Conservation (phyloP, 1,140 invertebrate species). For the Vanessa atalanta region DNA sequence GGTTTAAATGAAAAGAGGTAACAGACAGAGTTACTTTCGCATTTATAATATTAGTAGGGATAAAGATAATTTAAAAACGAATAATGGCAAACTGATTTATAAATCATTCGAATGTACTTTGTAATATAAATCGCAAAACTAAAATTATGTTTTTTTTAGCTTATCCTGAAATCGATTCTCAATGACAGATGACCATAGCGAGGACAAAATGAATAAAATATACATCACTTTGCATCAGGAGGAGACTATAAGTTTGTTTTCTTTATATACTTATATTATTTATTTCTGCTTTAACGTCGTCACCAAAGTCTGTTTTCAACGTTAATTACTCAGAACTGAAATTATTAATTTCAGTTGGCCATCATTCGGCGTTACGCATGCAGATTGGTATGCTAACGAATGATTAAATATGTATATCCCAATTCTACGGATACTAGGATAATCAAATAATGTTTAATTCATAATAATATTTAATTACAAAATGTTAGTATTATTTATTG, state of each 20-base stretch:
- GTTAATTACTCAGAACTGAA: conserved; percentile 74
- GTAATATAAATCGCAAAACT: neutral
- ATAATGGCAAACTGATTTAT: too few relatives aligned
- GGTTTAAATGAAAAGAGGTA: too few relatives aligned
- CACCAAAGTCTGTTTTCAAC: conserved; percentile 60
- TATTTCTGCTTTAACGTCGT: too few relatives aligned
- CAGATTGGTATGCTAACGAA: conserved; percentile 77
- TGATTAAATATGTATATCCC: conserved; percentile 72
- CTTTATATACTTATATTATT: too few relatives aligned
- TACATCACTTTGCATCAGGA: too few relatives aligned
- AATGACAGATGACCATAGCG: too few relatives aligned
- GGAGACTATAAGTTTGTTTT: too few relatives aligned
- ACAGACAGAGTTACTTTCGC: too few relatives aligned
- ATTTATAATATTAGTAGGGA: too few relatives aligned
- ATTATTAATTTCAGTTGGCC: conserved; percentile 74
- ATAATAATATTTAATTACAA: neutral
- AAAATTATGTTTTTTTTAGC: neutral
- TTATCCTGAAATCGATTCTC: conserved; percentile 12
- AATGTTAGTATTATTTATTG: neutral
- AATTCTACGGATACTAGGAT: conserved; percentile 29
- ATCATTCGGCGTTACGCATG: conserved; percentile 67
- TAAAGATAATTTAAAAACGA: too few relatives aligned
- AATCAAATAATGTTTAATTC: neutral
- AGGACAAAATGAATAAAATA: too few relatives aligned
- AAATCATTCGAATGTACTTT: neutral